phyloP scores from a whole-genome alignment of 1,140 invertebrate species.

The Drosophila miranda region DNA sequence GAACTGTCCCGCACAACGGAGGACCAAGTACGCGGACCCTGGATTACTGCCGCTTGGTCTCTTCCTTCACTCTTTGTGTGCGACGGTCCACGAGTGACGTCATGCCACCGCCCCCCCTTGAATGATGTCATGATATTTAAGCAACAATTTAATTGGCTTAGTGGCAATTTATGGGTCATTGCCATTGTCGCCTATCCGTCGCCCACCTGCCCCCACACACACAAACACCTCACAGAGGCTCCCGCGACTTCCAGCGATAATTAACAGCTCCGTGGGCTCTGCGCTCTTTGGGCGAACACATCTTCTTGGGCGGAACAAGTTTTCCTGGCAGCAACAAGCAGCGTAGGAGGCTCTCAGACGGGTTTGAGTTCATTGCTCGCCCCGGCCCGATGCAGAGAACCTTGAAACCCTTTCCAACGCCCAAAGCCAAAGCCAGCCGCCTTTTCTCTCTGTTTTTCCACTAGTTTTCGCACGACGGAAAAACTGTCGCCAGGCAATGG shows the following conservation, averaged over 20 bases:
- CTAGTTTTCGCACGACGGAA: conserved; percentile 31
- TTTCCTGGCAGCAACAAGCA: conserved; percentile 10
- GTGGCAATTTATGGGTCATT: conserved; percentile 30
- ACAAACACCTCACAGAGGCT: conserved; percentile 6
- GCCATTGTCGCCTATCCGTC: conserved; percentile 9
- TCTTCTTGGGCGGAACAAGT: conserved; percentile 42
- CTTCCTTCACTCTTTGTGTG: conserved; percentile 12
- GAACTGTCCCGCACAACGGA: conserved; percentile 2
- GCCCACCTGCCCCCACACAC: conserved; percentile 15
- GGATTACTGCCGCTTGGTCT: conserved; percentile 77
- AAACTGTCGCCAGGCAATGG: conserved; percentile 19
- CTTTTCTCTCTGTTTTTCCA: conserved; percentile 28
- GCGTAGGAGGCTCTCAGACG: conserved; percentile 45
- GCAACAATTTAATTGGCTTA: conserved; percentile 28
- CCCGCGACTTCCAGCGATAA: conserved; percentile 11
- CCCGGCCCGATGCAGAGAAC: conserved; percentile 48
- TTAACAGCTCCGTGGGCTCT: conserved; percentile 14
- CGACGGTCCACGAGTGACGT: conserved; percentile 14
- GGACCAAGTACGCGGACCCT: conserved; percentile 68
- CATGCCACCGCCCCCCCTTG: neutral
- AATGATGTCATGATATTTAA: conserved; percentile 13
- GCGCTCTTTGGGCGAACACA: conserved; percentile 16
- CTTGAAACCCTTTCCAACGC: conserved; percentile 52
- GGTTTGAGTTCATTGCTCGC: conserved; percentile 58
- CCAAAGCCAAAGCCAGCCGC: conserved; percentile 20